Percentiles rank a stretch among this genome's conserved stretches.
Evolutionary conservation across 1,140 invertebrate species (phyloP).

Genomic region (Listronotus oregonensis): DNA sequence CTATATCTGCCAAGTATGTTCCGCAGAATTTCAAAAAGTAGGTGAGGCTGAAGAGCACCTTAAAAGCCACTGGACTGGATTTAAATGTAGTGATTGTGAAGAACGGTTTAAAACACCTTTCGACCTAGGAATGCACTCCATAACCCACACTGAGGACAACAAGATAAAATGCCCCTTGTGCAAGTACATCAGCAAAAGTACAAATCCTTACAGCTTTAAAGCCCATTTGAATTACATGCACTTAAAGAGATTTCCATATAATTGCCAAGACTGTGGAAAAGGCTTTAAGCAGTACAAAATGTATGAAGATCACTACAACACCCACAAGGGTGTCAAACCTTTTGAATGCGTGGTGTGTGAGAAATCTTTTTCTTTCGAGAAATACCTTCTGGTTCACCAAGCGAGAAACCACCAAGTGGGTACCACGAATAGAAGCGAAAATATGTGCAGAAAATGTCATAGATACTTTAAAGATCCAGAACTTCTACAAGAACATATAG

Average conservation of each 20-base stretch:
- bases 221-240: slow-evolving; percentile 51
- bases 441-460: slow-evolving; percentile 51
- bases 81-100: slow-evolving; percentile 43
- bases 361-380: slow-evolving; percentile 68
- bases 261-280: slow-evolving; percentile 38
- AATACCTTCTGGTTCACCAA: slow-evolving; percentile 76
- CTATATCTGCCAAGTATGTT: slow-evolving; percentile 37
- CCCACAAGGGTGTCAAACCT: slow-evolving; percentile 49
- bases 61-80: slow-evolving; percentile 35
- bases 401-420: slow-evolving; percentile 55
- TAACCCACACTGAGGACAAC: slow-evolving; percentile 36
- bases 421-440: slow-evolving; percentile 29
- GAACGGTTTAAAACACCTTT: slow-evolving; percentile 42
- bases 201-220: slow-evolving; percentile 27
- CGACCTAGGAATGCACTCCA: slow-evolving; percentile 45
- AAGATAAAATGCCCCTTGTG: slow-evolving; percentile 38
- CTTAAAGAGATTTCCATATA: slow-evolving; percentile 56
- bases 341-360: slow-evolving; percentile 50
- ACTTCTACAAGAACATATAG: slow-evolving; percentile 57
- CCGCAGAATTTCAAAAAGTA: slow-evolving; percentile 35
- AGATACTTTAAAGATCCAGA: slow-evolving; percentile 56
- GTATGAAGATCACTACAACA: slow-evolving; percentile 37
- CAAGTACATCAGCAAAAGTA: slow-evolving; percentile 24
- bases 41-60: slow-evolving; percentile 43
- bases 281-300: slow-evolving; percentile 38